phyloP scores from a whole-genome alignment of 2,888 invertebrate genomes.

The Automeris io region DNA sequence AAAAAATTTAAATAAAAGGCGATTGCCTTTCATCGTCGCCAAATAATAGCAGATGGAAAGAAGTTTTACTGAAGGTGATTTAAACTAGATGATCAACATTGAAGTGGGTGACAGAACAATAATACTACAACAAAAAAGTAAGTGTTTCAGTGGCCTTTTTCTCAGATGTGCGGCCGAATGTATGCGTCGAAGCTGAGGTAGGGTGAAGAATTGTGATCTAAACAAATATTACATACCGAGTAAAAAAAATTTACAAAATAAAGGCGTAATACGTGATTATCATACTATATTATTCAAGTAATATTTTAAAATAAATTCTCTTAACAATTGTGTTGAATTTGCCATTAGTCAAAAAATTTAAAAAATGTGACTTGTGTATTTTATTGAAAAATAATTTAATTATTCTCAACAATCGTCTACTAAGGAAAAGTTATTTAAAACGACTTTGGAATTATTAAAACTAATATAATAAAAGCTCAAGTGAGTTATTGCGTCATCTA shows the following conservation, averaged over 20 bases:
- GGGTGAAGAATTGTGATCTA: conserved; percentile 16
- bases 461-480: conserved; percentile 45
- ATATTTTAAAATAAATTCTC: conserved; percentile 42
- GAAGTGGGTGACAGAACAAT: conserved; percentile 7
- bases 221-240: conserved; percentile 14
- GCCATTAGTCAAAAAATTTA: conserved; percentile 69
- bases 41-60: conserved; percentile 19
- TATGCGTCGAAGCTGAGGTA: conserved; percentile 29
- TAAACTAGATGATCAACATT: conserved; percentile 1
- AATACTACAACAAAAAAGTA: conserved; percentile 35
- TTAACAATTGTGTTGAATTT: conserved; percentile 75
- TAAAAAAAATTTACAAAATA: conserved; percentile 10
- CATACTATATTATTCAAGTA: conserved; percentile 17
- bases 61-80: conserved; percentile 5
- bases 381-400: conserved; percentile 17
- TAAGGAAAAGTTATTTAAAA: conserved; percentile 37
- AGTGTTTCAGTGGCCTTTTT: conserved; percentile 6
- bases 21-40: conserved; percentile 33
- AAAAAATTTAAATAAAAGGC: conserved; percentile 53
- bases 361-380: conserved; percentile 20
- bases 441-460: conserved; percentile 32
- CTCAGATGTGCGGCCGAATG: not conserved
- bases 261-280: conserved; percentile 30
- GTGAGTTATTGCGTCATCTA: conserved; percentile 36
- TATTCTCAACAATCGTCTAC: conserved; percentile 35